Base-by-base conservation (phyloP, 2,113 vertebrate genomes). In the Oreochromis niloticus region DNA sequence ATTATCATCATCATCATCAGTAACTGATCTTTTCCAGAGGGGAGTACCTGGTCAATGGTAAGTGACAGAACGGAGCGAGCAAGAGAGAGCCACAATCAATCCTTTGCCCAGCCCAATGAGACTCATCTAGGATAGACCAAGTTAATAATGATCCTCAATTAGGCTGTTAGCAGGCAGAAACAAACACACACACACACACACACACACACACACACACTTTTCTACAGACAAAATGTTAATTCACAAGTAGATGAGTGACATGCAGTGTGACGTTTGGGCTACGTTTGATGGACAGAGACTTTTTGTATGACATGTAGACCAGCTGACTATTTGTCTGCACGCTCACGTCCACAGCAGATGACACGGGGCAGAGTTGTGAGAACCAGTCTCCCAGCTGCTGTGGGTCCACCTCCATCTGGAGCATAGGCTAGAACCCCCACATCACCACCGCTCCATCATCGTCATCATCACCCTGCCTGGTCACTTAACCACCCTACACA, bases 341-440 rank as follows among this genome's bases (percentile, higher is more conserved):
- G 10, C 54, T 61, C 68, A 89, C 52, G 56, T 78, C 93, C 80
- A 89, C 78, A 94, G 80, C 97, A 98, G 97, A 96, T 97, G 97
- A 97, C 97, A 97, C 93, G 88, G 88, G 88, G 88, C 88, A 83
- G 82, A 71, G 90, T 75, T 83, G 87, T 88, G 90, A 86, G 93
- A 91, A 94, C 93, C 94, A 97, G 97, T 97, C 97, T 94, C 94
- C 97, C 98, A 99, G 98, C 98, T 99, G 98, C 97, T 97, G 96
- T 93, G 92, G 92, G 90, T 93, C 95, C 88, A 91, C 87, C 87
- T 95, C 96, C 96, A 97, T 96, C 96, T 97, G 96, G 95, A 94
- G 97, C 95, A 96, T 95, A 95, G 97, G 96, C 88, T 87, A 96
- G 96, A 97, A 96, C 96, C 80, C 89, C 97, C 81, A 83, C 80